These are phyloP conservation scores for Rhagium mordax DNA, from an alignment of 2,888 invertebrate species.

Conservation along the genomic window DNA sequence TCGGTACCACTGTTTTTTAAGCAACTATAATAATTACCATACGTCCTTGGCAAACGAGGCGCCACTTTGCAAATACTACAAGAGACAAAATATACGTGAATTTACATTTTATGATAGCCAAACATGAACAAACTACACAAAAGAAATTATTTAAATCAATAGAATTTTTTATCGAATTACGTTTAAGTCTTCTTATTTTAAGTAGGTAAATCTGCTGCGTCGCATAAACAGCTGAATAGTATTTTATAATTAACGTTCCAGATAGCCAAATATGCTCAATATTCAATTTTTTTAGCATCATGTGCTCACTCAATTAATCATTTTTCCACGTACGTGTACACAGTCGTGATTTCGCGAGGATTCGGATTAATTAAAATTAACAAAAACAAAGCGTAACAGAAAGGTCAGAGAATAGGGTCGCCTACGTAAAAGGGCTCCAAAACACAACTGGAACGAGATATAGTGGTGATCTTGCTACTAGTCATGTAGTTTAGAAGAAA, in stretches of 20 bases:
- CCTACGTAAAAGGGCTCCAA: constrained; percentile 12
- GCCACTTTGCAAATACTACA: constrained; percentile 15
- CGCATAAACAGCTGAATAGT: too few relatives aligned
- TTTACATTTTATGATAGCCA: background rate
- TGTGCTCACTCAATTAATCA: constrained; percentile 8
- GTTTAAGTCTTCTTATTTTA: too few relatives aligned
- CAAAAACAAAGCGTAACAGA: constrained; percentile 14
- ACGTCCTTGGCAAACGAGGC: constrained; percentile 12
- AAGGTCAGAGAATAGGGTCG: constrained; percentile 28
- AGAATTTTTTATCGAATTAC: too few relatives aligned
- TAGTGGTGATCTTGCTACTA: background rate
- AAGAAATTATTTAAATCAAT: background rate
- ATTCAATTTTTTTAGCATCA: constrained; percentile 4
- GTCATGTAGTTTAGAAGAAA: background rate
- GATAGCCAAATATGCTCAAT: constrained; percentile 20
- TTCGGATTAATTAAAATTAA: constrained; percentile 20
- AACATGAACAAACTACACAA: background rate
- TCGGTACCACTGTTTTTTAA: too few relatives aligned
- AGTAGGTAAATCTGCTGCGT: too few relatives aligned
- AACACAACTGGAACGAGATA: background rate
- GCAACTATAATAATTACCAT: background rate
- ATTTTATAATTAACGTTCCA: background rate
- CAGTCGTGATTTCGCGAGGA: constrained; percentile 7
- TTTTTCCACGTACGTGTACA: constrained; percentile 9
- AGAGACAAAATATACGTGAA: constrained; percentile 1